Conservation (phyloP, 1,140 invertebrate species). For the Oreohelix idahoensis region DNA sequence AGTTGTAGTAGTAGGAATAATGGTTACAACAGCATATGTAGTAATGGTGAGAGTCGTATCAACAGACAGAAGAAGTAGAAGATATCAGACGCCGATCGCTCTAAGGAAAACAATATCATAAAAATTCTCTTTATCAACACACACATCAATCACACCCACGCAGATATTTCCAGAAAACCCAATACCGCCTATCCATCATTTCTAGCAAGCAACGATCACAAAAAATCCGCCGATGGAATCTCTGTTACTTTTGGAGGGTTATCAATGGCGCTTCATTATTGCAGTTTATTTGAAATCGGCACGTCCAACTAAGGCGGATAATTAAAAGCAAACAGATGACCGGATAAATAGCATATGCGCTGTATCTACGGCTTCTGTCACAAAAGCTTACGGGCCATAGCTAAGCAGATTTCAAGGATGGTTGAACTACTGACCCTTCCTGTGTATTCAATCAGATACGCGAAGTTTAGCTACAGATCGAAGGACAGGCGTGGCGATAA, state of each 20-base stretch:
- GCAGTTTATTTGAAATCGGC: not conserved
- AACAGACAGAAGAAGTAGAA: too few relatives aligned
- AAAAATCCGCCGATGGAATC: not conserved
- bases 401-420: not conserved
- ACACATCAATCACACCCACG: not conserved
- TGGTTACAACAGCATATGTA: too few relatives aligned
- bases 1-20: too few relatives aligned
- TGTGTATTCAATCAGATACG: not conserved
- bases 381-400: not conserved
- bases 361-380: not conserved
- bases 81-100: too few relatives aligned
- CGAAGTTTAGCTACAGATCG: not conserved
- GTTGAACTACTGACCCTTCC: not conserved
- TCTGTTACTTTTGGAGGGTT: not conserved
- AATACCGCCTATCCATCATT: not conserved
- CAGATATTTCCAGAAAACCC: not conserved
- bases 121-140: too few relatives aligned
- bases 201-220: not conserved
- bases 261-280: not conserved
- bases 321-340: slow-evolving; percentile 2
- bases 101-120: too few relatives aligned
- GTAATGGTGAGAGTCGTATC: too few relatives aligned
- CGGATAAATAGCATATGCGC: not conserved
- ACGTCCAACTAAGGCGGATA: not conserved
- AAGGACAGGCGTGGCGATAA: too few relatives aligned